phyloP scores from a whole-genome alignment of 2,888 invertebrate genomes.

The Drosophila engyochracea region DNA sequence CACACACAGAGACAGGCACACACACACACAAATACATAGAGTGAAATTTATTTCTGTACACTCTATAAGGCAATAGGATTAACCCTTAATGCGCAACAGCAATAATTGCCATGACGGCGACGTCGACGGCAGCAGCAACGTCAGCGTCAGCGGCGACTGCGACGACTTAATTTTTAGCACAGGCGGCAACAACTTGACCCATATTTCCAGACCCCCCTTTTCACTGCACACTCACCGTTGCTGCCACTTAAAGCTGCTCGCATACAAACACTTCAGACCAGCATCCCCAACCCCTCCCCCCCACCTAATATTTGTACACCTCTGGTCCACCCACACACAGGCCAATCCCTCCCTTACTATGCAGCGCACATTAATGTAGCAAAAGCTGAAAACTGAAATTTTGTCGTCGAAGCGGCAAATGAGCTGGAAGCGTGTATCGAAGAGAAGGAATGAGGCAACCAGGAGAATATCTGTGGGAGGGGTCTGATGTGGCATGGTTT shows the following conservation, averaged over 20 bases:
- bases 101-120: conserved; percentile 76
- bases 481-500: background rate
- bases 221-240: conserved; percentile 38
- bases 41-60: conserved; percentile 51
- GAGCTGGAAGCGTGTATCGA: conserved; percentile 74
- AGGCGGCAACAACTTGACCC: conserved; percentile 80
- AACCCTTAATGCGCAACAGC: conserved; percentile 79
- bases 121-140: conserved; percentile 21
- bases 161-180: conserved; percentile 78
- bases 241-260: conserved; percentile 73
- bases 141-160: conserved; percentile 23
- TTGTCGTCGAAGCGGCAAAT: conserved; percentile 80
- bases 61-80: conserved; percentile 67
- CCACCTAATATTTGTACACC: conserved; percentile 51
- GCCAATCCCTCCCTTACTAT: background rate
- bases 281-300: background rate
- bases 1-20: background rate
- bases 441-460: conserved; percentile 31
- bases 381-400: conserved; percentile 71
- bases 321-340: conserved; percentile 14
- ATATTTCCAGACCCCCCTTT: conserved; percentile 65
- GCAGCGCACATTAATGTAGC: conserved; percentile 63
- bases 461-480: background rate
- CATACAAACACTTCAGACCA: conserved; percentile 53
- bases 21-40: conserved; percentile 16